Base-by-base conservation (phyloP, 35 echinoderm and acorn worm genomes). In the Heliocidaris erythrogramma region DNA sequence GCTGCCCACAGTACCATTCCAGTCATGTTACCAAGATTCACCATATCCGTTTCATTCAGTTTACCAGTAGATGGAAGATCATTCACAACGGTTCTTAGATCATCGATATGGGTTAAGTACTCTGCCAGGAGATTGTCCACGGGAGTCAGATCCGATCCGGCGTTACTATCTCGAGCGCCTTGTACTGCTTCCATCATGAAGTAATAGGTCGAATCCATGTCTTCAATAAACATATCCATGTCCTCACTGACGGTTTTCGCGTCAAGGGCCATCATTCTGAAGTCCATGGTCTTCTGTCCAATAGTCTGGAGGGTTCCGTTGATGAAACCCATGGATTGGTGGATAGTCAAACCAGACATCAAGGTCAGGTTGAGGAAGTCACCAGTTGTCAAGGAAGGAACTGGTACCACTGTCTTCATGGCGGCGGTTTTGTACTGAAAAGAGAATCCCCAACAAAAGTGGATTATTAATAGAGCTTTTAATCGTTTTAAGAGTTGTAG, bases 391-490 rank as follows among this genome's bases (percentile, higher is more conserved):
- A 94, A 56, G 50, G 95, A 14, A 29, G 53, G 31, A 35, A 85
- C 92, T 21, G 95, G 85, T 16, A 97, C 84, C 31, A 94, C 50
- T 32, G 90, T 92, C 47, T 94, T 94, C 48, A 95, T 90, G 4
- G 89, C 9, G 4, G 59, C 86, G 18, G 98, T 99, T 97, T 99
- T 99, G 94, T 94, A 99, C 98, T 99, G 94, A 24, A 78, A 27
- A 0, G 7, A 78, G 18, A 56, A 78, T 78, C 7, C 65, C 21
- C 18, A 94, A 90, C 21, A 7, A 5, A 7, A 5, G 2, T 78
- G 7, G 21, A 78, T 47, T 87, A 92, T 17, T 30, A 88, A 91
- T 24, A 29, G 94, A 78, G 4, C 35, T 42, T 42, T n/a, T n/a
- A n/a, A 78, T 27, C 17, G 65, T 6, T 78, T n/a, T 27, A 21